Conservation (phyloP, 2,888 invertebrate species). For the Ecdyonurus torrentis region DNA sequence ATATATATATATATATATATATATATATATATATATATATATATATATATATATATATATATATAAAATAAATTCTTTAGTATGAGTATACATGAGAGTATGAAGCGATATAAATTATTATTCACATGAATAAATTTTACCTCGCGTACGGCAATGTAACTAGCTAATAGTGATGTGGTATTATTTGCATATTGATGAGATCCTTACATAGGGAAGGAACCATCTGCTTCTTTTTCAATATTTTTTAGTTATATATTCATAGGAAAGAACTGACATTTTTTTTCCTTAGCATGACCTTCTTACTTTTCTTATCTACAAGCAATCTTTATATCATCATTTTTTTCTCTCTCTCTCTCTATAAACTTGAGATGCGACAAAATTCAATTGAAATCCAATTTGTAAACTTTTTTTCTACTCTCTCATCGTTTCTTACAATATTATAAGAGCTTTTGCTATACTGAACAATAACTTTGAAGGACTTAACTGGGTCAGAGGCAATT, state of each 20-base stretch:
- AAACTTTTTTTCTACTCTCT: not conserved
- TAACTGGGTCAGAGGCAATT: not conserved
- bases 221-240: not conserved
- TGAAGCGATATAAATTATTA: not conserved
- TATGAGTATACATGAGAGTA: too few relatives aligned
- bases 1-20: too few relatives aligned
- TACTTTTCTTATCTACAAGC: not conserved
- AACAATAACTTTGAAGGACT: not conserved
- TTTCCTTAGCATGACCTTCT: not conserved
- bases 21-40: too few relatives aligned
- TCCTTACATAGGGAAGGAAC: too few relatives aligned
- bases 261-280: not conserved
- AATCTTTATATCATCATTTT: too few relatives aligned
- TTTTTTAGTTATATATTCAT: not conserved
- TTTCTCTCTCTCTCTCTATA: too few relatives aligned
- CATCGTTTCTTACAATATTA: too few relatives aligned
- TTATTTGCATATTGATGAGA: not conserved
- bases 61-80: too few relatives aligned
- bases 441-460: too few relatives aligned
- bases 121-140: not conserved
- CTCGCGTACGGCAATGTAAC: not conserved
- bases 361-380: not conserved
- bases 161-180: not conserved
- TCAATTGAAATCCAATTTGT: not conserved
- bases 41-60: too few relatives aligned